Evolutionary conservation across 2,888 invertebrate species (phyloP), one percentile per base, ranked within the genome.

Genomic region (Tridacna gigas): DNA sequence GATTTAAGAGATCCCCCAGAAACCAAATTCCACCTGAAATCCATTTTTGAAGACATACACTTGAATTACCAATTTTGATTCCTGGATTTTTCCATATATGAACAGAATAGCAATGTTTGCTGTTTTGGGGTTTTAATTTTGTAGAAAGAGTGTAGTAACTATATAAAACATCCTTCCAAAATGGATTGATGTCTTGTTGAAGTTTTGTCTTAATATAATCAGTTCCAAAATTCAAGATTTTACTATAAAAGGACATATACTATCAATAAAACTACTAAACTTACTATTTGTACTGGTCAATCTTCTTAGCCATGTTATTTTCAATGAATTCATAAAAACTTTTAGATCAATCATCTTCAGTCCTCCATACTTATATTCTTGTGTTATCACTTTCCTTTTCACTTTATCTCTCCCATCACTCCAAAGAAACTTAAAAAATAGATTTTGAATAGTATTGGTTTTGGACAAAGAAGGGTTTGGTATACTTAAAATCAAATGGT

Each of bases 141-240:
- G 37, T 2, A 25, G 65, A 25, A 13, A 74, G 20, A 45, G 20
- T 25, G 18, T 51, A 67, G 15, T 25, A 79, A n/a, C 48, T 48
- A 63, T 65, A 47, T 15, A 74, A 48, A 48, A 65, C 66, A 37
- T 79, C 74, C 48, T 79, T 60, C 79, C 79, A 79, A 74, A 75
- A 75, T 61, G 11, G 26, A 37, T 75, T 75, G 18, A 15, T 12
- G 11, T 51, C 61, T 11, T 20, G 9, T 12, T 63, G 15, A 61
- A 66, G 20, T 13, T 47, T 65, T 65, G n/a, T 15, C 48, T 65
- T 45, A 15, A 77, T 66, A 48, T 25, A 45, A 48, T 77, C 77
- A n/a, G 66, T 48, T 11, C 66, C 77, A 77, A 25, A 66, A 18
- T 48, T 66, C 9, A 18, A 66, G 51, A 45, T 66, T 20, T n/a